These are phyloP conservation scores for Oasisia sp. DNA, from an alignment of 2,888 invertebrate species.

Conservation along the genomic window DNA sequence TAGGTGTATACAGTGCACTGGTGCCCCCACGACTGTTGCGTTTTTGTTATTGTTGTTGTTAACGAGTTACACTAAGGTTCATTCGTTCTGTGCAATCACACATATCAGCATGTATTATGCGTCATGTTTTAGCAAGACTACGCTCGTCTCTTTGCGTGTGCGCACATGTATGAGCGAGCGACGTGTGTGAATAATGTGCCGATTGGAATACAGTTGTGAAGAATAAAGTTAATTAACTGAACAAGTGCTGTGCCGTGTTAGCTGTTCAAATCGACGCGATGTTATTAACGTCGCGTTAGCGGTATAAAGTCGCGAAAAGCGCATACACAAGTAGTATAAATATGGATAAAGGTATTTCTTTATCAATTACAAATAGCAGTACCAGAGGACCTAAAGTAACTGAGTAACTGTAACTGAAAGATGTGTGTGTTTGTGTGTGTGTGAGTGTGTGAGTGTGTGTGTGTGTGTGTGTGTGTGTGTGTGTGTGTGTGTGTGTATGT, in stretches of 20 bases:
- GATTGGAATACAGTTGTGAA: neutral
- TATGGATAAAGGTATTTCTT: too few species aligned
- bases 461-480: too few species aligned
- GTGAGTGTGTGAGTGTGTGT: too few species aligned
- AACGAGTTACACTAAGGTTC: neutral
- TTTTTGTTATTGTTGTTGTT: neutral
- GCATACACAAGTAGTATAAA: too few species aligned
- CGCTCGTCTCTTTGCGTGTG: neutral
- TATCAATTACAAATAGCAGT: too few species aligned
- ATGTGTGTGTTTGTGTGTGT: too few species aligned
- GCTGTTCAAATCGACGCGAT: neutral
- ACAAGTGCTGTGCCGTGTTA: neutral
- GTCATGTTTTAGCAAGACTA: slow-evolving; percentile 1
- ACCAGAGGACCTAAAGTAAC: too few species aligned
- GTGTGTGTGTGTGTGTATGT: too few species aligned
- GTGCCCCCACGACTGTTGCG: neutral
- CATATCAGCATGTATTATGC: slow-evolving; percentile 9
- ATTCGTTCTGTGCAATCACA: neutral
- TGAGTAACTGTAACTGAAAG: too few species aligned
- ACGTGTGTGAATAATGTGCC: neutral
- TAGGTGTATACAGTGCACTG: neutral
- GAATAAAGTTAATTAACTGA: neutral
- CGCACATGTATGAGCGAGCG: neutral
- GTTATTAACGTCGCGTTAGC: neutral
- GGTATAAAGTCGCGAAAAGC: too few species aligned